Conservation (phyloP, 1,140 invertebrate genomes). For the Ips typographus region DNA sequence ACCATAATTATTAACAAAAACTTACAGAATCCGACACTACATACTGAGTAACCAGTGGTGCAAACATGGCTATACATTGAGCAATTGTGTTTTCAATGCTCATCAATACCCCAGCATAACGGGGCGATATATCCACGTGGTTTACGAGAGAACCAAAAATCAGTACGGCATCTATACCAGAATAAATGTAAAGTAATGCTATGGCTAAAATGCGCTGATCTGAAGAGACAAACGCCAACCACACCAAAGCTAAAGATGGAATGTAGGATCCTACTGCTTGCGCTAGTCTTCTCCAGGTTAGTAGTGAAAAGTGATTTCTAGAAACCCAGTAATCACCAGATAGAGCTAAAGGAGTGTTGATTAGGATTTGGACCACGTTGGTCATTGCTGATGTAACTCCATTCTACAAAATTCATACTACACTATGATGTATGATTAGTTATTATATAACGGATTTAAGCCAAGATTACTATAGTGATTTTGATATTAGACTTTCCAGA, state of each 20-base stretch:
- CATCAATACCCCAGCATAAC: conserved; percentile 17
- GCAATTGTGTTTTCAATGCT: conserved; percentile 17
- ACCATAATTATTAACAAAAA: conserved; percentile 11
- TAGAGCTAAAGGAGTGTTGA: not conserved
- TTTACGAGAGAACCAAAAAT: conserved; percentile 7
- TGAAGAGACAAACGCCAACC: conserved; percentile 12
- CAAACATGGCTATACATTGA: conserved; percentile 2
- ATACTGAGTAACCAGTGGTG: conserved; percentile 9
- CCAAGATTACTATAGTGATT: too few relatives aligned
- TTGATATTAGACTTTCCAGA: too few relatives aligned
- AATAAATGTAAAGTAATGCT: not conserved
- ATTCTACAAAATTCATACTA: conserved; percentile 50
- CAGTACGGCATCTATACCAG: conserved; percentile 1
- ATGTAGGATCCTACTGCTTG: not conserved
- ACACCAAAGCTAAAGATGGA: conserved; percentile 8
- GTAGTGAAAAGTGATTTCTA: not conserved
- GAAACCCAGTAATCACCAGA: conserved; percentile 3
- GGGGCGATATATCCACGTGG: conserved; percentile 19
- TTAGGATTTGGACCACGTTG: not conserved
- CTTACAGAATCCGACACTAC: conserved; percentile 17
- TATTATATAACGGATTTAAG: too few relatives aligned
- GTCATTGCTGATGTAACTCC: not conserved
- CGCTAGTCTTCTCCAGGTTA: conserved; percentile 4
- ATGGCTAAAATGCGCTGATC: conserved; percentile 1
- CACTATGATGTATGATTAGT: conserved; percentile 49